Percentiles rank a stretch among this genome's conserved stretches.
phyloP scores from a whole-genome alignment of 2,113 vertebrate species.

The Callithrix jacchus region DNA sequence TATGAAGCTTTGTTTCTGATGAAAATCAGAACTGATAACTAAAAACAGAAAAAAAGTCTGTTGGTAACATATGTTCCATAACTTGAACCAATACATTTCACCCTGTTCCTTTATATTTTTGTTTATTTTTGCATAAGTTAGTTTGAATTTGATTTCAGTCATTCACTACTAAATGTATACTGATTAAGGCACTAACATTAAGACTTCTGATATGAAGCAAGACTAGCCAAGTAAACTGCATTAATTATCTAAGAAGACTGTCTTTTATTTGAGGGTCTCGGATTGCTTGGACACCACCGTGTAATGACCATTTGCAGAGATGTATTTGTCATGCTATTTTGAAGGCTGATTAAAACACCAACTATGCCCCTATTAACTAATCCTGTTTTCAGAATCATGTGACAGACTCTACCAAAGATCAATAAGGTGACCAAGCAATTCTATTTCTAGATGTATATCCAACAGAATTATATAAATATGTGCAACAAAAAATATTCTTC shows the following conservation, averaged over 20 bases:
- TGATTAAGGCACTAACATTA: neutral
- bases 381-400: neutral
- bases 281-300: neutral
- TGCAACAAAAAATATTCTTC: neutral
- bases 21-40: slow-evolving; percentile 3
- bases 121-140: neutral
- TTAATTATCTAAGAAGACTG: neutral
- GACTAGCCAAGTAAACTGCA: neutral
- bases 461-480: neutral
- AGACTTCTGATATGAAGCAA: neutral
- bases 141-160: neutral
- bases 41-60: neutral
- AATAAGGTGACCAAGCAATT: neutral
- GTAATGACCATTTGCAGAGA: neutral
- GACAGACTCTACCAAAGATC: neutral
- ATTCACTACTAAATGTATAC: neutral
- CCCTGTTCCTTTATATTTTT: neutral
- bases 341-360: slow-evolving; percentile 5
- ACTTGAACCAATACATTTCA: neutral
- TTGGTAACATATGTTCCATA: neutral
- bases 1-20: neutral
- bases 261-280: neutral
- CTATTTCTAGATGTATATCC: neutral
- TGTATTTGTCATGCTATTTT: neutral
- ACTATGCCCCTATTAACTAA: neutral